phyloP scores from a whole-genome alignment of 2,113 vertebrate genomes.

The Megaptera novaeangliae region DNA sequence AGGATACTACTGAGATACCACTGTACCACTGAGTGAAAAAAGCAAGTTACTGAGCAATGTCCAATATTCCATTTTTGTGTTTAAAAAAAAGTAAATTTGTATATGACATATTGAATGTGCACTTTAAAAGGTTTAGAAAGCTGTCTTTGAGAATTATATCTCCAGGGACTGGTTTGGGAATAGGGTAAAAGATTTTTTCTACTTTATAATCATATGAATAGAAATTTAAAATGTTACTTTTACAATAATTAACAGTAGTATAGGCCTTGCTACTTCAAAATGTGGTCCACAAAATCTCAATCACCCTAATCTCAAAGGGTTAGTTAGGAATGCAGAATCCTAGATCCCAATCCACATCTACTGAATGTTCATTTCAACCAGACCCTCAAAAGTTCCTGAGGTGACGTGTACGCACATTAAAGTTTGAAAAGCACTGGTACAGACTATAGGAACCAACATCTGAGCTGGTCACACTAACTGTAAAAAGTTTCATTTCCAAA shows the following conservation, averaged over 20 bases:
- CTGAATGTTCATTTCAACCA: not conserved
- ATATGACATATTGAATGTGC: not conserved
- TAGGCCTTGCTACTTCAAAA: not conserved
- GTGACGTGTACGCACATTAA: not conserved
- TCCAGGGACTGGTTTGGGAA: not conserved
- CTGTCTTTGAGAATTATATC: not conserved
- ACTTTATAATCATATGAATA: not conserved
- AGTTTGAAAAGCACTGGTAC: not conserved
- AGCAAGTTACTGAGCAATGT: not conserved
- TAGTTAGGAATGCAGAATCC: not conserved
- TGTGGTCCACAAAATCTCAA: not conserved
- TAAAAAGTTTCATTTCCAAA: conserved; percentile 1
- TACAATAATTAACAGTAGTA: not conserved
- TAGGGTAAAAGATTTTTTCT: not conserved
- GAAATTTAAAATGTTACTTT: not conserved
- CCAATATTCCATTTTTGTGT: not conserved
- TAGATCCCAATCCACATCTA: not conserved
- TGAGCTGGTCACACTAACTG: not conserved
- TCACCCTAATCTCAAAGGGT: not conserved
- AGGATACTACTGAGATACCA: not conserved
- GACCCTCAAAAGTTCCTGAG: not conserved
- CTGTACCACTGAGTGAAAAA: not conserved
- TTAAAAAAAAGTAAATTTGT: not conserved
- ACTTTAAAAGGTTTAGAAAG: not conserved
- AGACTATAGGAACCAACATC: not conserved